Percentiles rank a stretch among this genome's conserved stretches.
Evolutionary conservation across 64 coral and sea anemone genomes (phyloP).

Genomic region (Pachyseris speciosa): DNA sequence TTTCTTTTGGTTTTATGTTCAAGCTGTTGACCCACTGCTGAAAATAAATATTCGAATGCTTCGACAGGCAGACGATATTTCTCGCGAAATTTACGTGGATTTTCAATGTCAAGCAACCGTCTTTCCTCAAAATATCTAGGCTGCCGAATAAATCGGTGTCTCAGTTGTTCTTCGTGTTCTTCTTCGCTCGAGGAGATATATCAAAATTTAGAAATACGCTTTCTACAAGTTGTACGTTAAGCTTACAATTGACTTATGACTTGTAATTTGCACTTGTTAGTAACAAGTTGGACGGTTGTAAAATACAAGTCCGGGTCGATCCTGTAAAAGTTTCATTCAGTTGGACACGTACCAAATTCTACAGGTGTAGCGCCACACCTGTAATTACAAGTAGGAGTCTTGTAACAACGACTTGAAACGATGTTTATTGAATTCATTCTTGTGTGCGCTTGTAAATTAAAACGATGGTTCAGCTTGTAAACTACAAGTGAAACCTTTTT

Average conservation of each 20-base stretch:
- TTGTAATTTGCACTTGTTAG: not conserved
- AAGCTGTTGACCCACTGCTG: slow-evolving; percentile 4
- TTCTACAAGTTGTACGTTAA: no score
- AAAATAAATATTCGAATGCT: not conserved
- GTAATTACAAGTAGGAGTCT: no score
- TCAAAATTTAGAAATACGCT: not conserved
- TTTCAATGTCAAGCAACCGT: slow-evolving; percentile 37
- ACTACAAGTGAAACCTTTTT: not conserved
- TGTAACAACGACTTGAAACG: no score
- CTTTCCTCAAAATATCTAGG: slow-evolving; percentile 33
- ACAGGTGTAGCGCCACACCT: no score
- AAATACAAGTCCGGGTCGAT: no score
- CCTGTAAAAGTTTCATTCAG: not conserved
- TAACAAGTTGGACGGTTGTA: not conserved
- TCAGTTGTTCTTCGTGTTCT: not conserved
- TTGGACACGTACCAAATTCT: no score
- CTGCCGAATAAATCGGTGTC: not conserved
- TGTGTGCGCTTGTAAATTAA: not conserved
- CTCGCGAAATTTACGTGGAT: slow-evolving; percentile 56
- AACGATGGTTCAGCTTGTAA: not conserved
- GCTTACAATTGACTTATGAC: no score
- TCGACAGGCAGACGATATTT: slow-evolving; percentile 39
- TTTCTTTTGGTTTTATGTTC: slow-evolving; percentile 48
- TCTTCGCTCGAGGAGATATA: slow-evolving; percentile 25
- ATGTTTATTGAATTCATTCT: not conserved